phyloP scores from a whole-genome alignment of 2,888 invertebrate genomes.

The Hoplodrina ambigua region DNA sequence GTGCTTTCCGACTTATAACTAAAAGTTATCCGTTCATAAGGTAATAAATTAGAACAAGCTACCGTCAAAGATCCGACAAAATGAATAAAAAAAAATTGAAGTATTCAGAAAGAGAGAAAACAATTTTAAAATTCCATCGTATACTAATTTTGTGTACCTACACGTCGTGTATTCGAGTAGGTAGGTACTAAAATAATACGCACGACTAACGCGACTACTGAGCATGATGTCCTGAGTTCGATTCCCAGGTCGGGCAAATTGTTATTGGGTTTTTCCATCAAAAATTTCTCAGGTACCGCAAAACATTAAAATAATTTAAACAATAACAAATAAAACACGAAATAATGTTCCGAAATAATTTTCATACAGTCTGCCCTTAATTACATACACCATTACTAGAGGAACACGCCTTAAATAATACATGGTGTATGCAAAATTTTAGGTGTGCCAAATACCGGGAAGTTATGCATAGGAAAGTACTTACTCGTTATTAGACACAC shows the following conservation, averaged over 20 bases:
- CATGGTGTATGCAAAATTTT: constrained; percentile 56
- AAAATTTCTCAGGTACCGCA: no score
- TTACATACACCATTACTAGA: constrained; percentile 59
- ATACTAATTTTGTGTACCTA: no score
- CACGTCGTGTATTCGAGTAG: no score
- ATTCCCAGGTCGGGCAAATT: no score
- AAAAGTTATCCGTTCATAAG: constrained; percentile 29
- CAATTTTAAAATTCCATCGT: background rate
- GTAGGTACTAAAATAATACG: no score
- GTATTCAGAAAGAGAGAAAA: background rate
- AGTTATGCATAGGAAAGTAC: constrained; percentile 20
- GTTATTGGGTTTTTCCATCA: no score
- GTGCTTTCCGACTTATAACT: constrained; percentile 20
- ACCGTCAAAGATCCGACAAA: constrained; percentile 7
- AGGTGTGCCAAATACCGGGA: constrained; percentile 67
- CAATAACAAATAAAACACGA: constrained; percentile 26
- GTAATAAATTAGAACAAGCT: constrained; percentile 42
- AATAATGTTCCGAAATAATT: constrained; percentile 43
- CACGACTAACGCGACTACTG: no score
- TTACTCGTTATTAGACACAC: constrained; percentile 13
- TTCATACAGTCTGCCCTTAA: constrained; percentile 62
- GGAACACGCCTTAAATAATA: constrained; percentile 53
- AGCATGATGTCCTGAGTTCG: no score
- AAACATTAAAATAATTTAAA: constrained; percentile 4
- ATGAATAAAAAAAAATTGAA: background rate